Evolutionary conservation across 2,797 vertebrate species (phyloP), one percentile per base, ranked within the genome.

Genomic region (Erpetoichthys calabaricus): DNA sequence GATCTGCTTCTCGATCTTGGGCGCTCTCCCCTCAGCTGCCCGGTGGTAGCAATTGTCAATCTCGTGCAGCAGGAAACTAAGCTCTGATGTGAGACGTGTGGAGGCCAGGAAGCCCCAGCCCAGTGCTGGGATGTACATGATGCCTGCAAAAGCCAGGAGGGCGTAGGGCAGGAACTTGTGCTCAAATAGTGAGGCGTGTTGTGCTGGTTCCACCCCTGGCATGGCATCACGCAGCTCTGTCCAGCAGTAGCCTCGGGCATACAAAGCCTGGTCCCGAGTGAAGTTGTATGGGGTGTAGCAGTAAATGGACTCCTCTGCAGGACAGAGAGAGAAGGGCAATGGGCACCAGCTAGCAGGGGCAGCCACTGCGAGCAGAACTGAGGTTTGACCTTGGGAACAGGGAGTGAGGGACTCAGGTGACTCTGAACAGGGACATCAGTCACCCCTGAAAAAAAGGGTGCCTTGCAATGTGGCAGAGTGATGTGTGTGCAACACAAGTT

Each of bases 221-320:
- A 86, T 63, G 47, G 96, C 92, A 60, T 99, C 96, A 63, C 89
- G 89, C 75, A 99, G 91, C 84, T 99, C 96, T 69, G 94, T 99
- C 96, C 96, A 99, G 87, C 96, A 99, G 87, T 96, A 99, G 87
- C 96, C 96, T 70, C 96, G 82, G 60, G 94, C 96, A 62, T 98
- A 99, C 79, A 99, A 85, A 57, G 96, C 96, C 87, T 99, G 96
- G 82, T 99, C 96, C 66, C 96, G 88, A 69, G 96, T 99, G 83
- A 99, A 99, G 90, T 99, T 99, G 88, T 95, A 91, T 25, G 96
- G 94, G 68, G 96, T 99, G 65, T 99, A 99, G 86, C 96, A 99
- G 85, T 99, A 99, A 78, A 99, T 99, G 67, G 94, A 94, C 65
- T 99, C 96, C 89, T 99, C 96, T 99, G 85, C 66, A 81, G 83